Evolutionary conservation across 2,888 invertebrate genomes (phyloP).

Genomic region (Amblyjoppa proteus): DNA sequence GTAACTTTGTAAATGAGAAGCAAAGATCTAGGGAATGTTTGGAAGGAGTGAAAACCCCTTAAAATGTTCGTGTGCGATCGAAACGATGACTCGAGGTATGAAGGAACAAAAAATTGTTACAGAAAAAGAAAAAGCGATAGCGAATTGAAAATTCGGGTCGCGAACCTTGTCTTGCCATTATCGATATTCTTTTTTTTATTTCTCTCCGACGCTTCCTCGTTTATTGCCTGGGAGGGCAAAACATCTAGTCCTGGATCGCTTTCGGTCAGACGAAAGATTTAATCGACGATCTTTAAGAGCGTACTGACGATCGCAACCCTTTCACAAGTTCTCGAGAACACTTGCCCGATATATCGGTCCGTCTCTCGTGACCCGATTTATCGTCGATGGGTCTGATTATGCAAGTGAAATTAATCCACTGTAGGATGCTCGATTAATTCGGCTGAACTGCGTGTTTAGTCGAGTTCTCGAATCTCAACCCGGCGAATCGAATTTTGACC

Average conservation of each 20-base stretch:
- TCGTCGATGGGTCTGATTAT: neutral
- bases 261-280: conserved; percentile 69
- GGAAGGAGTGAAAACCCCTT: neutral
- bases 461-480: neutral
- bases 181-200: conserved; percentile 45
- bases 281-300: conserved; percentile 15
- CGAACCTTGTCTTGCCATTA: conserved; percentile 74
- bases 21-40: neutral
- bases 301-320: conserved; percentile 23
- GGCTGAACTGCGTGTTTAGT: too few relatives aligned
- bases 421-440: neutral
- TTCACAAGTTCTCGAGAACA: conserved; percentile 27
- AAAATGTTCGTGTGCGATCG: neutral
- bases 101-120: neutral
- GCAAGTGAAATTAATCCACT: too few relatives aligned
- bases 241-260: conserved; percentile 79
- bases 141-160: conserved; percentile 35
- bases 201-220: conserved; percentile 48
- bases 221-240: conserved; percentile 65
- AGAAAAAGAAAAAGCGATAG: conserved; percentile 26
- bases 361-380: neutral
- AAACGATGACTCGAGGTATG: neutral
- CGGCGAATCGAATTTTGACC: neutral
- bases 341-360: conserved; percentile 7
- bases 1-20: neutral